Evolutionary conservation across 2,797 vertebrate species (phyloP).

Genomic region (Micromesistius poutassou): DNA sequence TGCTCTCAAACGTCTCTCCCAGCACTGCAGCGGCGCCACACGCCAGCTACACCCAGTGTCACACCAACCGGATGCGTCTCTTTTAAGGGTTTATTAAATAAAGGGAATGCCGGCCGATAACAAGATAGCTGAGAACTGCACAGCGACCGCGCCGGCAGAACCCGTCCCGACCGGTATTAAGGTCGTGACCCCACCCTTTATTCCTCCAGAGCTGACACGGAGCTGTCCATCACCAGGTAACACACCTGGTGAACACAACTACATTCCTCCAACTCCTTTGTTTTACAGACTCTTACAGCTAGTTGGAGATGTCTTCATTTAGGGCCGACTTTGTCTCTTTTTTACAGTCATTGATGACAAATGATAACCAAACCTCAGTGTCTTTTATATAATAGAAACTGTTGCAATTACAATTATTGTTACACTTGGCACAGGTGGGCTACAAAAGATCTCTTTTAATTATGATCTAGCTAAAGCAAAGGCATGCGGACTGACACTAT

Average conservation of each 20-base stretch:
- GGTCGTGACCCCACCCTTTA: no score
- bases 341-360: no score
- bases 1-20: background rate
- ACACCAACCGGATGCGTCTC: background rate
- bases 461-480: background rate
- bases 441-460: background rate
- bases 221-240: constrained; percentile 19
- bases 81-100: background rate
- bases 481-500: background rate
- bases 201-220: background rate
- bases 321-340: background rate
- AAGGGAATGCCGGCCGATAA: background rate
- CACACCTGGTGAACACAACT: constrained; percentile 47
- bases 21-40: background rate
- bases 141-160: background rate
- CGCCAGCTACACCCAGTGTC: background rate
- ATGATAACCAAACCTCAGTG: no score
- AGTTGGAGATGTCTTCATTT: no score
- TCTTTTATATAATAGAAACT: no score
- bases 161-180: background rate
- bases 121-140: background rate
- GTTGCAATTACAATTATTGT: no score
- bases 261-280: constrained; percentile 55
- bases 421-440: no score
- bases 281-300: background rate